Base-by-base conservation (phyloP, 2,113 vertebrate species). In the Sapajus apella region DNA sequence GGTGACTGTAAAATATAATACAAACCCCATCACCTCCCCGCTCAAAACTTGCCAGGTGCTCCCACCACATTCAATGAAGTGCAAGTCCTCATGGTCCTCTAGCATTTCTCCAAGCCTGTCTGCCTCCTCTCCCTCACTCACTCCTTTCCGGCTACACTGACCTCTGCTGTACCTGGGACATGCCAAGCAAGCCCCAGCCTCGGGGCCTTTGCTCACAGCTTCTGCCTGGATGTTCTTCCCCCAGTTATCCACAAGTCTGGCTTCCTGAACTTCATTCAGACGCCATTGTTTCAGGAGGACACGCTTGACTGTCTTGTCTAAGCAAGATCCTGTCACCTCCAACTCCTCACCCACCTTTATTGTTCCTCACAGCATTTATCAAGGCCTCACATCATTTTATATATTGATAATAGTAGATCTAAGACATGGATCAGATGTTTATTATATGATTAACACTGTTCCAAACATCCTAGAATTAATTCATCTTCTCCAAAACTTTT, bases 101-200 rank as follows among this genome's bases (percentile, higher is more conserved):
- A 8, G 40, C 5, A 0, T 25, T 35, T 12, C 18, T 2, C 27
- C 0, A 3, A 79, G 47, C 10, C 8, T 1, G 3, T 16, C 6
- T 6, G 43, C 27, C 68, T 64, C 17, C 13, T 10, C 6, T 70
- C 66, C 13, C 40, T 45, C 12, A 21, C 4, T 56, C 12, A 0
- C 37, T 40, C 8, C 43, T 92, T n/a, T 25, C 35, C 45, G 2
- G 61, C 61, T 20, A 27, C 68, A 43, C 45, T 27, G 9, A 35
- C 83, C 8, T 1, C 14, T 27, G 21, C 58, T 79, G 18, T 45
- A n/a, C 58, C 85, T 35, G 3, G 72, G 55, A 30, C 50, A 9
- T 0, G 0, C 32, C 52, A 32, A 70, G 50, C 75, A 32, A 45
- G 30, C 20, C 5, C 5, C 2, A 25, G 58, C 52, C 40, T 55